Evolutionary conservation across 2,113 vertebrate genomes (phyloP), one percentile per base, ranked within the genome.

Genomic region (Melospiza georgiana): DNA sequence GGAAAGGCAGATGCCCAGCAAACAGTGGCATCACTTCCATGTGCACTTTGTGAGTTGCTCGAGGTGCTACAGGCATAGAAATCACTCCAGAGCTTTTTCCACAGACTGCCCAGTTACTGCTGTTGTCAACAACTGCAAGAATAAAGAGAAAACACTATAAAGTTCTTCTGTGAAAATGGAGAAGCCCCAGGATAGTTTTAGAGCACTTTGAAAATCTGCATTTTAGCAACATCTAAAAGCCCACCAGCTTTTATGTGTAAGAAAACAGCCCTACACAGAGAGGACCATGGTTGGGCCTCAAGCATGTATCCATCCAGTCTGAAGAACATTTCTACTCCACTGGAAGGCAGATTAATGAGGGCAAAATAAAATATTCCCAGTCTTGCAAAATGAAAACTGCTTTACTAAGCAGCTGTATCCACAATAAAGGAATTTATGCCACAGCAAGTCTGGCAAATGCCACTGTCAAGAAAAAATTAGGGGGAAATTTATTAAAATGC

Each of bases 11-110:
- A 89, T 98, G 97, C 16, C 99, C 99, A 3, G 99, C 99, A 17
- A 99, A 99, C 58, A 99, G 98, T 0, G 99, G 99, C 99, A 99
- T 99, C 89, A 99, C 98, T 97, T 99, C 99, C 97, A 99, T 99
- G 96, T 98, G 99, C 62, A 99, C 99, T 94, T 98, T 98, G 98
- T 99, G 99, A 13, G 97, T 98, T 91, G 99, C 98, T 85, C 82
- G 97, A 48, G 98, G 98, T 48, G 97, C 97, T 95, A 98, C 91
- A 1, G 99, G 99, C 99, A 99, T 99, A 65, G 98, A 98, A 91
- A 99, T 98, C 91, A 99, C 98, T 15, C 99, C 99, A 5, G 99
- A 99, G 85, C 99, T 99, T 94, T 99, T 99, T 39, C 99, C 99
- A 61, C 99, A 99, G 75, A 99, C 99, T 1, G 99, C 99, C 99